phyloP scores from a whole-genome alignment of 2,113 vertebrate species.

The Nerophis ophidion region DNA sequence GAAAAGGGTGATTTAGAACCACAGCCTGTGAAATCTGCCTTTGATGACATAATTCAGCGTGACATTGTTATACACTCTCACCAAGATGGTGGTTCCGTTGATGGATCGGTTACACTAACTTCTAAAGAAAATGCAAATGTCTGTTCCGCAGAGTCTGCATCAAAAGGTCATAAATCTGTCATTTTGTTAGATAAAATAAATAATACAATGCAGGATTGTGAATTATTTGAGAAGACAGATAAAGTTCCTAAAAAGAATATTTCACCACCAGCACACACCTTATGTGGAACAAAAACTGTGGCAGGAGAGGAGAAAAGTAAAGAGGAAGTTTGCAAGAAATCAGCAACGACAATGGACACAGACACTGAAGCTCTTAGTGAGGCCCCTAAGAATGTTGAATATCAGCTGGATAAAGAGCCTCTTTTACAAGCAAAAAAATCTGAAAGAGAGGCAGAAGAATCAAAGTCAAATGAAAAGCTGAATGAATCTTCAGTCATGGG shows the following conservation, averaged over 20 bases:
- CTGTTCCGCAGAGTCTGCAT: conserved; percentile 4
- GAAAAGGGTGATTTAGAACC: conserved; percentile 11
- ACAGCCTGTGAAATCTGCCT: conserved; percentile 21
- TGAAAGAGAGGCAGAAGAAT: conserved; percentile 27
- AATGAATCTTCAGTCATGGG: conserved; percentile 15
- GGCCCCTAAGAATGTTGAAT: conserved; percentile 46
- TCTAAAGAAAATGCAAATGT: conserved; percentile 15
- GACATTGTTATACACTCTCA: conserved; percentile 14
- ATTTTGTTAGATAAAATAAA: not conserved
- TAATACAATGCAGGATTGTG: not conserved
- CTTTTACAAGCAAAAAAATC: conserved; percentile 32
- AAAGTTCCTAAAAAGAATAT: conserved; percentile 8
- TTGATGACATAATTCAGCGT: conserved; percentile 5
- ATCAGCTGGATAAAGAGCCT: conserved; percentile 43
- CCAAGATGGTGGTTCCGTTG: conserved; percentile 2
- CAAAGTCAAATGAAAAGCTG: conserved; percentile 34
- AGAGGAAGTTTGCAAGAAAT: conserved; percentile 29
- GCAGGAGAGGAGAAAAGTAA: conserved; percentile 22
- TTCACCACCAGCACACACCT: not conserved
- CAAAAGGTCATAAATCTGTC: conserved; percentile 11
- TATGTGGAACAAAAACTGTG: conserved; percentile 9
- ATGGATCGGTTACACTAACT: conserved; percentile 5
- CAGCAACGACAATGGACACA: conserved; percentile 28
- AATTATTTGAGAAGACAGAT: conserved; percentile 14
- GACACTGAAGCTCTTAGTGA: conserved; percentile 38